Evolutionary conservation across 2,888 invertebrate genomes (phyloP).

Genomic region (Pristionchus exspectatus): DNA sequence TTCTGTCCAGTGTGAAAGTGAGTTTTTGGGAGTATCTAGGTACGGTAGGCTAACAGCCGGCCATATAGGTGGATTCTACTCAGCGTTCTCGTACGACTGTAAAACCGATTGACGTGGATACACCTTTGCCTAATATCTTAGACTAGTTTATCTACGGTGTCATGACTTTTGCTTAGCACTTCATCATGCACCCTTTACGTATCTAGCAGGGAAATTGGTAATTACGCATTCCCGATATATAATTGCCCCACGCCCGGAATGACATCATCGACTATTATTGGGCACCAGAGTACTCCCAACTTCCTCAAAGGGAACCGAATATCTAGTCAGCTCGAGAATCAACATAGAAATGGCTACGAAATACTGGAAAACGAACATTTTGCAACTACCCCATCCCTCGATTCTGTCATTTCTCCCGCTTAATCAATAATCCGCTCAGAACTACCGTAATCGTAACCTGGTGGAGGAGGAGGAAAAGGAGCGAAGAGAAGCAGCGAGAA

Average conservation of each 20-base stretch:
- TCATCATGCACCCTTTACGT: no score
- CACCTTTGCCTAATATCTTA: no score
- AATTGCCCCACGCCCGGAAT: not conserved
- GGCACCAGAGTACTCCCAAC: not conserved
- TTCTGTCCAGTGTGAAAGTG: no score
- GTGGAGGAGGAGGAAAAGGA: constrained; percentile 71
- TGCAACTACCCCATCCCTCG: no score
- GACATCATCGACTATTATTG: not conserved
- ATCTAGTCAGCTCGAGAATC: not conserved
- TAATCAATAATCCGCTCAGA: constrained; percentile 59
- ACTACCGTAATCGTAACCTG: constrained; percentile 73
- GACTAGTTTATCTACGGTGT: no score
- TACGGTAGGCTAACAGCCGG: no score
- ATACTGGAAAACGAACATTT: not conserved
- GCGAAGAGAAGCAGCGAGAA: constrained; percentile 57
- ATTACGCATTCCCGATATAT: not conserved
- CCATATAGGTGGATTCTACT: no score
- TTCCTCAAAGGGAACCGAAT: not conserved
- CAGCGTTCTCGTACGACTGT: no score
- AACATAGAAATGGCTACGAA: not conserved
- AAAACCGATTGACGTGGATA: no score
- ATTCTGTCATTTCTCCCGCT: no score
- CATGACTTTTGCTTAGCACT: no score
- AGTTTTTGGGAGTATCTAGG: no score
- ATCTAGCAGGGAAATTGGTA: not conserved